phyloP scores from a whole-genome alignment of 2,113 vertebrate genomes.

The Orthochromis indermauri region DNA sequence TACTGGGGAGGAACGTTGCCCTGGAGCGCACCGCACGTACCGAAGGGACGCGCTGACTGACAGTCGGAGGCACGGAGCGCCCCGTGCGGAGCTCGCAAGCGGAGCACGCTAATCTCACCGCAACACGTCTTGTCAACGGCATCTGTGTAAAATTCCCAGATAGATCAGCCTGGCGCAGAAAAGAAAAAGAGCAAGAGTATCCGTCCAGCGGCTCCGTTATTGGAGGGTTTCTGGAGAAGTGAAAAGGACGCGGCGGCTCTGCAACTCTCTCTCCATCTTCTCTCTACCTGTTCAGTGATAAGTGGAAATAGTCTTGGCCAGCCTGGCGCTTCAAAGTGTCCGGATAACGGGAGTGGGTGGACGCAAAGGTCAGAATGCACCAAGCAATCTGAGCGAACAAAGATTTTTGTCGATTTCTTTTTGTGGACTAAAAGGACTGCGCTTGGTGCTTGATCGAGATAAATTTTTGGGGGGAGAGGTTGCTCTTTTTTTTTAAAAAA shows the following conservation, averaged over 20 bases:
- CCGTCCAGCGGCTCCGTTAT: neutral
- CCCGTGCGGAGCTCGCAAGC: slow-evolving; percentile 22
- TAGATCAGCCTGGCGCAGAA: slow-evolving; percentile 13
- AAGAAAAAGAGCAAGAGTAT: neutral
- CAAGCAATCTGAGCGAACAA: neutral
- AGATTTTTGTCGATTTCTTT: neutral
- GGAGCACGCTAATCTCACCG: slow-evolving; percentile 38
- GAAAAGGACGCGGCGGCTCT: neutral
- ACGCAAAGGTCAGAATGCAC: neutral
- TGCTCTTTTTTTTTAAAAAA: fast-evolving
- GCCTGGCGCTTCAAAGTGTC: neutral
- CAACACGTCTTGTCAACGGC: slow-evolving; percentile 26
- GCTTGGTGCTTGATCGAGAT: neutral
- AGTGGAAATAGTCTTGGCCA: neutral
- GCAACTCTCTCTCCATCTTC: neutral
- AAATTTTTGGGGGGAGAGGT: neutral
- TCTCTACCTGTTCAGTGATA: neutral
- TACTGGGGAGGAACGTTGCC: slow-evolving; percentile 1
- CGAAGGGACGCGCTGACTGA: slow-evolving; percentile 38
- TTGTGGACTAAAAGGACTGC: slow-evolving; percentile 29
- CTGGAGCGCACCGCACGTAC: slow-evolving; percentile 35
- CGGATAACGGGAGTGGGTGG: neutral
- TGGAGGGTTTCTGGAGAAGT: slow-evolving; percentile 3
- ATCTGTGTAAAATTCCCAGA: slow-evolving; percentile 31
- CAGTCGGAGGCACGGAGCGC: slow-evolving; percentile 46